Base-by-base conservation (phyloP, 2,797 vertebrate genomes). In the Phylloscopus collybita region DNA sequence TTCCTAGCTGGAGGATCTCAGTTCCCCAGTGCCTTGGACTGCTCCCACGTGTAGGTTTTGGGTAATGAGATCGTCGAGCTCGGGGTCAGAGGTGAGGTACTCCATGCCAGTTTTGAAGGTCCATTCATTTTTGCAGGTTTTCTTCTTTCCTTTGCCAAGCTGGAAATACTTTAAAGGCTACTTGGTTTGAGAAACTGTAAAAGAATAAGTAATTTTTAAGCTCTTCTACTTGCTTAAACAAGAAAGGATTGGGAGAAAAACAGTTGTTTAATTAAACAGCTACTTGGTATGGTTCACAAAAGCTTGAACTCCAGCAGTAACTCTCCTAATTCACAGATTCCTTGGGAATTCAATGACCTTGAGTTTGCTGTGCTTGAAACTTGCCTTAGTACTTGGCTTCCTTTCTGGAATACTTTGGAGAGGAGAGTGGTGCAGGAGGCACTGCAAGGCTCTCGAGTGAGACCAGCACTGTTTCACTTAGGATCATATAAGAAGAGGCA, bases 291-390 rank as follows among this genome's bases (percentile, higher is more conserved):
- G 73, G 93, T 97, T 97, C 96, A 88, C 69, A 71, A 69, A 88
- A 91, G 85, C 75, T 90, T 89, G 91, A 97, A 96, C 95, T 97
- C 94, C 92, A 92, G 56, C 60, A 79, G 89, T 45, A 81, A 59
- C 76, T 81, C 83, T 81, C 91, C 64, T 91, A 80, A 79, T 96
- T 97, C 93, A 82, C 96, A 94, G 94, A 90, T 97, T 93, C 94
- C 92, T 97, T 97, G 95, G 97, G 97, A 97, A 97, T 96, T 91
- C 71, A 27, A 3, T 96, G 96, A 97, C 97, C 97, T 95, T 59
- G 88, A 34, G 66, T 86, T 93, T 96, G 88, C 90, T 90, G 72
- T 60, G 71, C 91, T 92, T 75, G 65, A 95, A 67, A 49, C 80
- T 88, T 71, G 66, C 72, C 81, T 92, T 64, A 54, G 74, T 69